These are phyloP conservation scores for Desoria tigrina DNA, from an alignment of 2,888 invertebrate genomes.

Conservation along the genomic window DNA sequence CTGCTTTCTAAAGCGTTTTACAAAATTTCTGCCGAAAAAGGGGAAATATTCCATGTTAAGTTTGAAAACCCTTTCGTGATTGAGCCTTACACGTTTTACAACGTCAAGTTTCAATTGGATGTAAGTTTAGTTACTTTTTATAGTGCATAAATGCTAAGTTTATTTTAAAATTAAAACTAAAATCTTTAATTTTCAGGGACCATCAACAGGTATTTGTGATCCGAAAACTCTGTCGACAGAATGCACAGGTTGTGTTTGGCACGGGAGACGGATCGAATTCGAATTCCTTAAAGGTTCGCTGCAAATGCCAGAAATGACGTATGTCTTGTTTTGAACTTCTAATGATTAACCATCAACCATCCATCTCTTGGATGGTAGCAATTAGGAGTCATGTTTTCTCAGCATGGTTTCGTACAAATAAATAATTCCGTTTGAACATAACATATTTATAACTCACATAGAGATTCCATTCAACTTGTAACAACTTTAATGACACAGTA, in stretches of 20 bases:
- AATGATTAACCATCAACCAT: too few species aligned
- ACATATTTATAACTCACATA: too few species aligned
- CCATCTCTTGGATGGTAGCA: too few species aligned
- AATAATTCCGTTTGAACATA: too few species aligned
- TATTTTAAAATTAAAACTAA: neutral
- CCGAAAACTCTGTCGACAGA: neutral
- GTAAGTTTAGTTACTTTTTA: conserved; percentile 20
- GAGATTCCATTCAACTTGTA: too few species aligned
- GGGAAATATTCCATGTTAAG: conserved; percentile 28
- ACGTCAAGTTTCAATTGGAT: conserved; percentile 32
- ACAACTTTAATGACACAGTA: too few species aligned
- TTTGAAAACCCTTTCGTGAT: conserved; percentile 25
- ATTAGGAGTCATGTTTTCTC: too few species aligned
- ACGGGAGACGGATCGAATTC: conserved; percentile 11
- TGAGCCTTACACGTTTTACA: conserved; percentile 28
- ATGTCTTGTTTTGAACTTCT: neutral
- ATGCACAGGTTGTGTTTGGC: neutral
- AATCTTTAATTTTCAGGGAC: conserved; percentile 10
- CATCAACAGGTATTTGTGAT: conserved; percentile 23
- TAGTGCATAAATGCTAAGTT: neutral
- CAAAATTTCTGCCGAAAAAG: conserved; percentile 13
- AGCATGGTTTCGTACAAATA: too few species aligned
- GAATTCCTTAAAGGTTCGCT: conserved; percentile 35
- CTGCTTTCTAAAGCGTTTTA: conserved; percentile 10
- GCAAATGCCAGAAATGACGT: conserved; percentile 28